These are phyloP conservation scores for Epinephelus coioides DNA, from an alignment of 2,797 vertebrate genomes.

Conservation along the genomic window DNA sequence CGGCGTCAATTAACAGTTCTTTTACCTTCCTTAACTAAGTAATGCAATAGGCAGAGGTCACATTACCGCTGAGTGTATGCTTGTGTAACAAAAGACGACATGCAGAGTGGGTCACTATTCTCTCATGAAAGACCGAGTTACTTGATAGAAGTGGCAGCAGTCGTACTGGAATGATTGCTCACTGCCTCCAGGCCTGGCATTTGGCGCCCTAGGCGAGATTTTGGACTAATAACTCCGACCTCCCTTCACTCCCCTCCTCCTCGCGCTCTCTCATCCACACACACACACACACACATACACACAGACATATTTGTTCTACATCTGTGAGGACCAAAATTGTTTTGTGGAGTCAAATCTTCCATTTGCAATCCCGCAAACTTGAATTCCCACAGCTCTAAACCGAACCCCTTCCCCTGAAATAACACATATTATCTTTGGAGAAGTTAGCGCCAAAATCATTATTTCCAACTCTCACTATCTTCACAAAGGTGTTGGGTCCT, in stretches of 20 bases:
- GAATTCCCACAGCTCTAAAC: conserved; percentile 14
- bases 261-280: conserved; percentile 17
- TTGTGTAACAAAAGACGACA: conserved; percentile 51
- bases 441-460: not conserved
- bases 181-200: conserved; percentile 77
- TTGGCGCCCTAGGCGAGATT: conserved; percentile 79
- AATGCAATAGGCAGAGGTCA: conserved; percentile 41
- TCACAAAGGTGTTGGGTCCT: conserved; percentile 22
- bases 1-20: conserved; percentile 49
- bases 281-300: conserved; percentile 6
- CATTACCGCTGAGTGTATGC: conserved; percentile 44
- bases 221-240: conserved; percentile 77
- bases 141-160: conserved; percentile 72
- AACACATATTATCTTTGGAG: not conserved
- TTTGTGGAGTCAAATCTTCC: conserved; percentile 14
- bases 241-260: conserved; percentile 44
- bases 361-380: conserved; percentile 13
- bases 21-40: conserved; percentile 46
- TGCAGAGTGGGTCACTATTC: conserved; percentile 44
- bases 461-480: not conserved
- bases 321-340: conserved; percentile 2
- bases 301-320: conserved; percentile 1
- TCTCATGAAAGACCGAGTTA: conserved; percentile 72
- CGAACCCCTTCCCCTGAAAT: not conserved
- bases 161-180: conserved; percentile 68